Evolutionary conservation across 2,113 vertebrate species (phyloP).

Genomic region (Ellobius talpinus): DNA sequence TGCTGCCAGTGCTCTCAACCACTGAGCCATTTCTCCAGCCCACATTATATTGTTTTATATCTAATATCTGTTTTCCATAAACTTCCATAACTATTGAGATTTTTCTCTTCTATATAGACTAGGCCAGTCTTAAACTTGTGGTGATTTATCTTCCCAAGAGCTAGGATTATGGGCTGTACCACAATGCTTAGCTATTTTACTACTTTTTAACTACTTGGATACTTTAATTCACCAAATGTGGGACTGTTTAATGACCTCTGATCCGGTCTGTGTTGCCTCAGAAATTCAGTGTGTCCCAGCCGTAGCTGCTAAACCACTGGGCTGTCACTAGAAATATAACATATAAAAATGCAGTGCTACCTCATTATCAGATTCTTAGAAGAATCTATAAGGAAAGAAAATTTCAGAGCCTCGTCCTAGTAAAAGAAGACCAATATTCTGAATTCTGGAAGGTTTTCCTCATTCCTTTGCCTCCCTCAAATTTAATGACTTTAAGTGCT

Average conservation of each 20-base stretch:
- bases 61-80: slow-evolving; percentile 46
- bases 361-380: background rate
- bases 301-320: slow-evolving; percentile 31
- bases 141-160: background rate
- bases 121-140: background rate
- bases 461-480: background rate
- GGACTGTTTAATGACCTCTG: background rate
- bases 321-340: background rate
- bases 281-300: slow-evolving; percentile 39
- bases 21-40: too few species aligned
- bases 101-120: background rate
- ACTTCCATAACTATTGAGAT: slow-evolving; percentile 16
- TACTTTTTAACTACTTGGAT: slow-evolving; percentile 46
- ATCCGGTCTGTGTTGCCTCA: slow-evolving; percentile 12
- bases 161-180: background rate
- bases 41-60: background rate
- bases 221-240: background rate
- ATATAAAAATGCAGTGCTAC: background rate
- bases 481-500: background rate
- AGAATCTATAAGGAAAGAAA: background rate
- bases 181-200: background rate
- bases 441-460: background rate
- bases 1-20: too few species aligned
- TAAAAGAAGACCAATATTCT: background rate
- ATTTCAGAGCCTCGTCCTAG: background rate